Evolutionary conservation across 2,888 invertebrate genomes (phyloP).

Genomic region (Xestia ashworthii): DNA sequence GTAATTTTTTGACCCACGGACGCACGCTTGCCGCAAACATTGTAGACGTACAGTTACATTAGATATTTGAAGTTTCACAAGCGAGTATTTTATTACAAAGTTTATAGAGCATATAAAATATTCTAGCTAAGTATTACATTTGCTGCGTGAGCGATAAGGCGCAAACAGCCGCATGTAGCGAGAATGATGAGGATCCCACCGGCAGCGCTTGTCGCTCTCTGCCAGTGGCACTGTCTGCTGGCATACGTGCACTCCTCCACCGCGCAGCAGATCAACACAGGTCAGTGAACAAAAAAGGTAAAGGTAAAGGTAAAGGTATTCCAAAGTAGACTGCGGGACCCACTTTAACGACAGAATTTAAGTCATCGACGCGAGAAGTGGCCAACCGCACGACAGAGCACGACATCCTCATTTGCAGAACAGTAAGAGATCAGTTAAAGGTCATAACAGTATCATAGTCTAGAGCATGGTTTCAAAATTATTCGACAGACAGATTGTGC

Average conservation of each 20-base stretch:
- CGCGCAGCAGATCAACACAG: not conserved
- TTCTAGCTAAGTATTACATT: conserved; percentile 13
- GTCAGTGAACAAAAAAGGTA: too few relatives aligned
- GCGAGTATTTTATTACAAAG: conserved; percentile 21
- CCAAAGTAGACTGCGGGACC: not conserved
- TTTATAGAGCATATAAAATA: conserved; percentile 35
- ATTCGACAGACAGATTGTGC: not conserved
- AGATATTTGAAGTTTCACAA: not conserved
- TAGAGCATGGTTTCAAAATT: not conserved
- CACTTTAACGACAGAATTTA: not conserved
- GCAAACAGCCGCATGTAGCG: not conserved
- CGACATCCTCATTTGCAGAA: not conserved
- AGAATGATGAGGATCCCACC: conserved; percentile 3
- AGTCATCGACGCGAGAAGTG: not conserved
- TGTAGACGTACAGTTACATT: not conserved
- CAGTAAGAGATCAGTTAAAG: not conserved
- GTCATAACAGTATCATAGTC: not conserved
- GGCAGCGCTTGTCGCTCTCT: not conserved
- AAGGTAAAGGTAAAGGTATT: too few relatives aligned
- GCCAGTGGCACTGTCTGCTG: not conserved
- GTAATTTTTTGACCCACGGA: not conserved
- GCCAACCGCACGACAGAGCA: not conserved
- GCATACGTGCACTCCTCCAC: not conserved
- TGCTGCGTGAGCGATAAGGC: conserved; percentile 13
- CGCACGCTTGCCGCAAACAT: not conserved